Evolutionary conservation across 35 echinoderm and acorn worm species (phyloP).

Genomic region (Anneissia japonica): DNA sequence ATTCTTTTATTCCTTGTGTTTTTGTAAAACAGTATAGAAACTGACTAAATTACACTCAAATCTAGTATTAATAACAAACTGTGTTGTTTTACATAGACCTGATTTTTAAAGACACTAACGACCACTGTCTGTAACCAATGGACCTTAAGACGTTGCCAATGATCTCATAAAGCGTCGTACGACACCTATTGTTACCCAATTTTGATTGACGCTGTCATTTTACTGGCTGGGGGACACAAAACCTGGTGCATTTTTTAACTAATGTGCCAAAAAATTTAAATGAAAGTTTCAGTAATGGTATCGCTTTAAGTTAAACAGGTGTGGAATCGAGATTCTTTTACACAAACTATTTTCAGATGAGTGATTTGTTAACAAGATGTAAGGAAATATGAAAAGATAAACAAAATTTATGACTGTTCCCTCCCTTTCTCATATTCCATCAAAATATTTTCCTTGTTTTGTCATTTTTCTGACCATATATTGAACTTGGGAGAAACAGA

Average conservation of each 20-base stretch:
- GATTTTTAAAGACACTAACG: neutral
- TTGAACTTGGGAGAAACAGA: too few species aligned
- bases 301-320: neutral
- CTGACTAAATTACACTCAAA: neutral
- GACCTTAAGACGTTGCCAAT: neutral
- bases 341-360: neutral
- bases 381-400: neutral
- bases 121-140: neutral
- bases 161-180: conserved; percentile 1
- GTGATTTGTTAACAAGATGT: neutral
- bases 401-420: neutral
- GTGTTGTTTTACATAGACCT: neutral
- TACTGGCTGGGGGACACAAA: neutral
- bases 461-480: neutral
- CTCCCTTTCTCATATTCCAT: neutral
- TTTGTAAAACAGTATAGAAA: neutral
- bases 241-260: neutral
- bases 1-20: neutral
- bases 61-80: neutral
- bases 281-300: neutral
- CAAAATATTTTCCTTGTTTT: neutral
- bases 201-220: neutral
- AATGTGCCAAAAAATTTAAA: neutral
- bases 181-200: neutral
- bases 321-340: neutral